A percentile compares a stretch with the other conserved stretches of the same genome.
phyloP scores from a whole-genome alignment of 2,888 invertebrate species.

The Hoplodrina blanda region DNA sequence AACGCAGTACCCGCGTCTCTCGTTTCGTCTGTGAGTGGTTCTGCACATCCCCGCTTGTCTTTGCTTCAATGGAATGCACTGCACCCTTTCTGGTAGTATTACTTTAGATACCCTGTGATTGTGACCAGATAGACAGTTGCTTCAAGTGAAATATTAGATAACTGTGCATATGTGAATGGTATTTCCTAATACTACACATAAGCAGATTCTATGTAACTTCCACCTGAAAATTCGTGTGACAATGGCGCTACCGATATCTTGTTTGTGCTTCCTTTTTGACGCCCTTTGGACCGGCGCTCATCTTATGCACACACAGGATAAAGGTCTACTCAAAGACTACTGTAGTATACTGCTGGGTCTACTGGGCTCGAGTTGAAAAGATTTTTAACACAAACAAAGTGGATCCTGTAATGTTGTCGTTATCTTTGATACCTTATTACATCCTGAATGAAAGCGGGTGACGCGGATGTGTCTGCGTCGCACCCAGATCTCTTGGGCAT shows the following conservation, averaged over 20 bases:
- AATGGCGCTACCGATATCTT: conserved; percentile 5
- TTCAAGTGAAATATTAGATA: no score
- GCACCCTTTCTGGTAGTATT: no score
- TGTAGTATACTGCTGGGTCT: no score
- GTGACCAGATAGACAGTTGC: no score
- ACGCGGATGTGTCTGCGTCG: conserved; percentile 52
- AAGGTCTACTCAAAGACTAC: no score
- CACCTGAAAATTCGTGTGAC: not conserved
- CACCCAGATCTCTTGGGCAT: conserved; percentile 39
- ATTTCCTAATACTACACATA: no score
- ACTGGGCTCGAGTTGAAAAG: not conserved
- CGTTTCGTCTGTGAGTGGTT: no score
- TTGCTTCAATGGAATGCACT: no score
- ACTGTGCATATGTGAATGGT: no score
- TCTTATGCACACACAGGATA: not conserved
- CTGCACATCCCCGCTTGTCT: no score
- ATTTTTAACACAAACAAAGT: not conserved
- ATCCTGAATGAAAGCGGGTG: conserved; percentile 50
- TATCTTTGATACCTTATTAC: conserved; percentile 39
- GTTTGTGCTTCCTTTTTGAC: not conserved
- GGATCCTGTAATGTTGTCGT: conserved; percentile 16
- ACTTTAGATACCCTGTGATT: no score
- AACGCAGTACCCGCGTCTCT: no score
- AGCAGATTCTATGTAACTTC: not conserved
- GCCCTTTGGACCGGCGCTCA: not conserved